These are phyloP conservation scores for Propithecus coquereli DNA, from an alignment of 2,113 vertebrate genomes.

Conservation along the genomic window DNA sequence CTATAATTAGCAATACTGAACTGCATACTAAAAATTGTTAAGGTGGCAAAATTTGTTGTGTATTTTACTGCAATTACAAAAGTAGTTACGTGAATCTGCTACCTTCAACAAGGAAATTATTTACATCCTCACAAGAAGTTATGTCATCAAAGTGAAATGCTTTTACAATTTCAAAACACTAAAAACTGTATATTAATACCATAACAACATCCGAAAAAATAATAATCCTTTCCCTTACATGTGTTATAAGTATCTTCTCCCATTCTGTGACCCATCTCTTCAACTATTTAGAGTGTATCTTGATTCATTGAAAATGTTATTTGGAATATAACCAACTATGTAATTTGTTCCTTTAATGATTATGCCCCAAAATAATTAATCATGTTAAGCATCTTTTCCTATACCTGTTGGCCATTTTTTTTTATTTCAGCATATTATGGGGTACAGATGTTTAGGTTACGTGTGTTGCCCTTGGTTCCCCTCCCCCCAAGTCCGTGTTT, in stretches of 20 bases:
- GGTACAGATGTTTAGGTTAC: too few species aligned
- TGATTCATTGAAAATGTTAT: background rate
- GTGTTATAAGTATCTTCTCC: background rate
- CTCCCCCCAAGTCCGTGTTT: too few species aligned
- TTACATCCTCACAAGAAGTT: background rate
- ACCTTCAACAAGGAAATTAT: background rate
- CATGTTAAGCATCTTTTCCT: background rate
- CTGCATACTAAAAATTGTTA: background rate
- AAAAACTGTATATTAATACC: background rate
- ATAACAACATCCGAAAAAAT: background rate
- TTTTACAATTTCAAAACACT: background rate
- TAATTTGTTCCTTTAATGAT: background rate
- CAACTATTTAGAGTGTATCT: background rate
- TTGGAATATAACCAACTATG: background rate
- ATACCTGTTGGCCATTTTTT: background rate
- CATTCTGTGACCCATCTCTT: background rate
- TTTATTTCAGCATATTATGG: too few species aligned
- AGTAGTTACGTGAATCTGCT: background rate
- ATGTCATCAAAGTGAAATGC: background rate
- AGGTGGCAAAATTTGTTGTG: background rate
- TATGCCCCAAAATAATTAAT: background rate
- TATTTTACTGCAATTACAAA: background rate
- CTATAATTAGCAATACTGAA: background rate
- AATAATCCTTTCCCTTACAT: background rate
- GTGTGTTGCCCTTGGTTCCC: too few species aligned